phyloP scores from a whole-genome alignment of 2,888 invertebrate genomes.

The Clanis bilineata region DNA sequence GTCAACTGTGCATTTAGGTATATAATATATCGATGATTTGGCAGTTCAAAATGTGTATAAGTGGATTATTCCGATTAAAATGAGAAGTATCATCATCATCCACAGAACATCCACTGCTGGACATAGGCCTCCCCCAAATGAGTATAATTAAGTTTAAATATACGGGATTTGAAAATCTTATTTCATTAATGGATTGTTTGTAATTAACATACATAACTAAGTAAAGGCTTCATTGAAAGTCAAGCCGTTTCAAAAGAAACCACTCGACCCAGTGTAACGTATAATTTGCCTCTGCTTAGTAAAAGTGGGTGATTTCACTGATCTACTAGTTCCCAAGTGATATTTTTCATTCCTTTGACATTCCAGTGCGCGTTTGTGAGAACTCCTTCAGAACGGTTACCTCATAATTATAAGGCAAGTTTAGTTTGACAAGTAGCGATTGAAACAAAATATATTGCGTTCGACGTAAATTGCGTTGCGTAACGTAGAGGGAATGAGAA shows the following conservation, averaged over 20 bases:
- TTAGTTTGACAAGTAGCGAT: constrained; percentile 36
- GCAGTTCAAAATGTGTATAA: too few relatives aligned
- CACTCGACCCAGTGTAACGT: neutral
- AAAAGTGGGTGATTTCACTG: neutral
- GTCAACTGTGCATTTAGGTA: too few relatives aligned
- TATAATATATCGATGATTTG: too few relatives aligned
- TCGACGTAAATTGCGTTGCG: constrained; percentile 28
- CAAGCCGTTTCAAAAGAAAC: neutral
- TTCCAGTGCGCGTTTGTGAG: constrained; percentile 70
- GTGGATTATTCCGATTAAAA: too few relatives aligned
- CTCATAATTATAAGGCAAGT: constrained; percentile 55
- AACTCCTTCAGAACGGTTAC: constrained; percentile 45
- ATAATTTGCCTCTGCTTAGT: neutral
- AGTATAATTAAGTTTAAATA: too few relatives aligned
- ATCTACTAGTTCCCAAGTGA: constrained; percentile 24
- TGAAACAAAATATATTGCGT: constrained; percentile 31
- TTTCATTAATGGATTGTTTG: too few relatives aligned
- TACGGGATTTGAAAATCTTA: too few relatives aligned
- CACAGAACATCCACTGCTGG: too few relatives aligned
- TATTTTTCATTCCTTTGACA: constrained; percentile 67
- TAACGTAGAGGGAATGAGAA: constrained; percentile 56
- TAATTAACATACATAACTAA: neutral
- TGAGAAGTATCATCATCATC: too few relatives aligned
- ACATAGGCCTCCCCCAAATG: too few relatives aligned
- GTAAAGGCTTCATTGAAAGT: neutral